Conservation (phyloP, 2,113 vertebrate species). For the Mionectes macconnelli region DNA sequence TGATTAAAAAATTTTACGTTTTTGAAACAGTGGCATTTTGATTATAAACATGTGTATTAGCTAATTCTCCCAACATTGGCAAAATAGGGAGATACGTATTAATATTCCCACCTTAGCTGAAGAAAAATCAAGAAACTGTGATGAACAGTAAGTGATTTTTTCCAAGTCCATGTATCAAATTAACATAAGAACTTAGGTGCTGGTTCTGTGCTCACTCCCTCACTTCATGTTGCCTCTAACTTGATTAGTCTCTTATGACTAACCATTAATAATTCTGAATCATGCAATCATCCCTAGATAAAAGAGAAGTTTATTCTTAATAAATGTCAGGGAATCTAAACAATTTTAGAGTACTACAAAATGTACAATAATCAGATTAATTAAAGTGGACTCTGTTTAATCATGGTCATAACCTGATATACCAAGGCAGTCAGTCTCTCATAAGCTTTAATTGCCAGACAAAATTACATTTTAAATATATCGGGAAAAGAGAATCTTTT, state of each 20-base stretch:
- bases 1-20: not conserved
- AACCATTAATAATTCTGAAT: conserved; percentile 26
- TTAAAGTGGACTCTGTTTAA: conserved; percentile 10
- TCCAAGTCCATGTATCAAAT: conserved; percentile 9
- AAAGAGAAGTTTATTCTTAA: conserved; percentile 40
- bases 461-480: conserved; percentile 24
- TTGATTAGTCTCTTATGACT: conserved; percentile 49
- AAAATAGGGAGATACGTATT: not conserved
- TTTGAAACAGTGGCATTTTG: not conserved
- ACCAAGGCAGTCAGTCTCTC: conserved; percentile 9
- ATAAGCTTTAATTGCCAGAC: not conserved
- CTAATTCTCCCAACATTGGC: not conserved
- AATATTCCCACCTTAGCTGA: not conserved
- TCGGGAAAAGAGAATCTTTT: not conserved
- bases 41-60: not conserved
- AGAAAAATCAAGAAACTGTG: not conserved
- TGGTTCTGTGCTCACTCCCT: conserved; percentile 6
- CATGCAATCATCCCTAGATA: conserved; percentile 5
- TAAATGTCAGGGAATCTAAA: conserved; percentile 33
- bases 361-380: conserved; percentile 41
- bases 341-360: conserved; percentile 19
- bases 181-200: not conserved
- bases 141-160: conserved; percentile 3
- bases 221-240: conserved; percentile 11
- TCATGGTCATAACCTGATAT: not conserved